phyloP scores from a whole-genome alignment of 2,797 vertebrate species.

The Myotis myotis region DNA sequence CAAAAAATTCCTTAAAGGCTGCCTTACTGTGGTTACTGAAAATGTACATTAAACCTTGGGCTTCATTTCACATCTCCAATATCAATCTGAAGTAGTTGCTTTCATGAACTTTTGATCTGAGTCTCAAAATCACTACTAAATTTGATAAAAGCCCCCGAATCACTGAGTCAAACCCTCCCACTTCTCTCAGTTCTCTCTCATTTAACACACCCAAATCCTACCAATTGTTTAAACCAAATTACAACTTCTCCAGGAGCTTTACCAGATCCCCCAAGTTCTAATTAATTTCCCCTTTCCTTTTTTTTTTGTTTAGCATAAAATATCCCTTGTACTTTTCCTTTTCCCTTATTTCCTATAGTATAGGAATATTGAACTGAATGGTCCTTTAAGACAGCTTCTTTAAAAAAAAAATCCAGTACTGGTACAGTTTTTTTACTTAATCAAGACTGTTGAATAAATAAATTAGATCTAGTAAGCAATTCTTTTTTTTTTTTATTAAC shows the following conservation, averaged over 20 bases:
- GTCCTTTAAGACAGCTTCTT: background rate
- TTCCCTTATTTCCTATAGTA: background rate
- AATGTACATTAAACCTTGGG: background rate
- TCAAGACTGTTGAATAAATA: background rate
- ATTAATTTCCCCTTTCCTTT: background rate
- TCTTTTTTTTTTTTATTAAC: background rate
- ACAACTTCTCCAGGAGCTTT: background rate
- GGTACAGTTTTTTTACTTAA: background rate
- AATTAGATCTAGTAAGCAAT: background rate
- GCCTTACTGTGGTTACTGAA: conserved; percentile 22
- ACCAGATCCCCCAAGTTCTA: background rate
- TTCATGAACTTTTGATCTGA: conserved; percentile 57
- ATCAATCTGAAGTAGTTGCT: conserved; percentile 35
- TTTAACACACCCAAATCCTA: background rate
- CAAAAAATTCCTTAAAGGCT: conserved; percentile 18
- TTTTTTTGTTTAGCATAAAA: background rate
- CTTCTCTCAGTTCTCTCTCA: background rate
- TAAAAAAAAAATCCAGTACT: background rate
- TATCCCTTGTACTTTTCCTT: background rate
- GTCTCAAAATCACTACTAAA: background rate
- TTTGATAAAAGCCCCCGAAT: conserved; percentile 32
- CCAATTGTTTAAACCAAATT: background rate
- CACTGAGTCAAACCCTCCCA: background rate
- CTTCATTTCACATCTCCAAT: conserved; percentile 30
- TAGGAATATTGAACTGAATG: background rate